Evolutionary conservation across 1,140 invertebrate species (phyloP), one percentile per base, ranked within the genome.

Genomic region (Philaenus spumarius): DNA sequence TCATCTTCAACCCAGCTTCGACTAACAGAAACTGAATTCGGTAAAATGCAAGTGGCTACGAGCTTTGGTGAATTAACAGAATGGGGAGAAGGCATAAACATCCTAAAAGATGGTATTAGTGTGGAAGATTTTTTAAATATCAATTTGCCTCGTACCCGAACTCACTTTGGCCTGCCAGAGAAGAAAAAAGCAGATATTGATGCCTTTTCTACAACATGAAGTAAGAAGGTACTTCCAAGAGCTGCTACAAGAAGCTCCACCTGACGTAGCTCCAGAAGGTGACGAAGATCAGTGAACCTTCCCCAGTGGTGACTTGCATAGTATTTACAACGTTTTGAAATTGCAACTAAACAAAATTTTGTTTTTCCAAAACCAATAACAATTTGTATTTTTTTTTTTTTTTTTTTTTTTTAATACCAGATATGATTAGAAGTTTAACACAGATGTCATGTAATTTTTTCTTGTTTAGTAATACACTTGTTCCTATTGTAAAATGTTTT

Each of bases 131-230:
- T 45, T 45, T 15, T 15, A 7, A 45, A 45, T 19, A 7, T 45
- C 19, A 7, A 17, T 45, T 45, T 45, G n/a, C 42, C 42, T 45
- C 42, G 42, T 15, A 45, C 12, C 7, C 42, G 42, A 45, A 45
- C 42, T 7, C 42, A 19, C 7, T 45, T 7, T 9, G 15, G 15
- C 19, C 12, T 45, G 19, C 7, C 42, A 9, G 42, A 45, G 7
- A 45, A 9, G 42, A 45, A 7, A 45, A 45, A 45, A 45, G 42
- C 42, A 19, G 42, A 45, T 19, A 45, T 45, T 45, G 42, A 45
- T 45, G 15, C 15, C 15, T 45, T 45, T 15, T 45, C 42, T 17
- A 45, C 42, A 45, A 45, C 42, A 7, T 45, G 42, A 45, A 45
- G 42, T 45, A 45, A 45, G 15, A 45, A 17, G 12, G 12, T 45